These are phyloP conservation scores for Heterocephalus glaber DNA, from an alignment of 2,113 vertebrate genomes.

Conservation along the genomic window DNA sequence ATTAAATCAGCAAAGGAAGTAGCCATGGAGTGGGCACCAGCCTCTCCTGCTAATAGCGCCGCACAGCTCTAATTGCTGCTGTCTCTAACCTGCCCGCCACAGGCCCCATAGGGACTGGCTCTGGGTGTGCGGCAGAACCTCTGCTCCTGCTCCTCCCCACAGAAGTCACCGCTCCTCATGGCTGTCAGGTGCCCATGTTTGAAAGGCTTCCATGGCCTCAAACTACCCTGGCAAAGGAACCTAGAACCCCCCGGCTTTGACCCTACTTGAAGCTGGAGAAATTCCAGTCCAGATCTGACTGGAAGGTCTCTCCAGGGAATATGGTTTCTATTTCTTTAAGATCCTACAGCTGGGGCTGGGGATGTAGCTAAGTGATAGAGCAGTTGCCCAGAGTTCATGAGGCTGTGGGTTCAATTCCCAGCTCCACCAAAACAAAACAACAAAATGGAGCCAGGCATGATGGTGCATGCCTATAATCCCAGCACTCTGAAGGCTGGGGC, in stretches of 20 bases:
- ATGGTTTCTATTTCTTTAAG: neutral
- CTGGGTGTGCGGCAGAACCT: neutral
- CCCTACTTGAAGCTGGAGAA: neutral
- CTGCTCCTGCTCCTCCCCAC: constrained; percentile 32
- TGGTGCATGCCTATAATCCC: neutral
- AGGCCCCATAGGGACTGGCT: neutral
- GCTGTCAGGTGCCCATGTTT: neutral
- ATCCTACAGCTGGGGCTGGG: neutral
- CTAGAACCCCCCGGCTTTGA: neutral
- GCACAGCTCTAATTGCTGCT: constrained; percentile 47
- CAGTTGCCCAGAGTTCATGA: neutral
- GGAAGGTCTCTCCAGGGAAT: neutral
- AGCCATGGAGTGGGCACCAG: constrained; percentile 50
- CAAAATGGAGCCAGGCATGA: neutral
- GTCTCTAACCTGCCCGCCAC: neutral
- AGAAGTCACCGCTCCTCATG: neutral
- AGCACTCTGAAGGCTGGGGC: neutral
- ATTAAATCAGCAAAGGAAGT: constrained; percentile 77
- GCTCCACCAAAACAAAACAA: neutral
- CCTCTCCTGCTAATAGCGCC: constrained; percentile 57
- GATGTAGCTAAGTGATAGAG: neutral
- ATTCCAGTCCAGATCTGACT: neutral
- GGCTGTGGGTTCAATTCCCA: neutral
- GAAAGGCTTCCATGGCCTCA: neutral
- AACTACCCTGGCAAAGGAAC: neutral